Evolutionary conservation across 1,140 invertebrate genomes (phyloP), one percentile per base, ranked within the genome.

Genomic region (Eufriesea mexicana): DNA sequence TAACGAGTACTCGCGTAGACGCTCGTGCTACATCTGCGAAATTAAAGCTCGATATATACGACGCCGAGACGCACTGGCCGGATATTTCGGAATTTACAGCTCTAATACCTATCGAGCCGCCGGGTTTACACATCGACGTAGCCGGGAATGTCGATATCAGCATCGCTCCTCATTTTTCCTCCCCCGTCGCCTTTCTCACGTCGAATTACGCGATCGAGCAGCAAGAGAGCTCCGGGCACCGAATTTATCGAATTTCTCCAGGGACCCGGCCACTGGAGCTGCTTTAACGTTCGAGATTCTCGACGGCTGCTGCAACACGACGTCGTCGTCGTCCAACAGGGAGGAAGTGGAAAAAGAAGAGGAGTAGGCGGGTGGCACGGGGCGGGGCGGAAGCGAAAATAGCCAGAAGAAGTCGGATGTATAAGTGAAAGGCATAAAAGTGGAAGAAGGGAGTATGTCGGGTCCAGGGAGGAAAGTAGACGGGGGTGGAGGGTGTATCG

Each of bases 181-280:
- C 35, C 23, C 14, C 79, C 79, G 72, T 70, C 45, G 68, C 28
- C 72, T 71, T 82, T 75, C 83, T 79, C 79, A 28, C 72, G 79
- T 84, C 72, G 71, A 76, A 84, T 84, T 82, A 84, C 79, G 66
- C 79, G 79, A 71, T 82, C 68, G 72, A 66, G 72, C 49, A 71
- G 45, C 25, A 14, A 28, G 45, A 25, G 64, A 70, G 55, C 66
- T 70, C 20, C 16, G 42, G 45, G 71, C 83, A 57, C 73, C 81
- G 70, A 85, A 85, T 85, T 85, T 85, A 83, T 85, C 59, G 84
- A 85, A 85, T 83, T 78, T 78, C 84, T 79, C 80, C 47, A 23
- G 84, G 75, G 84, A 85, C n/a, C 45, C 67, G 35, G 42, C 73
- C 20, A 54, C 18, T 16, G n/a, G 47, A 76, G 72, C 62, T 35